Conservation (phyloP, 2,113 vertebrate genomes). For the Sakesphorus luctuosus region DNA sequence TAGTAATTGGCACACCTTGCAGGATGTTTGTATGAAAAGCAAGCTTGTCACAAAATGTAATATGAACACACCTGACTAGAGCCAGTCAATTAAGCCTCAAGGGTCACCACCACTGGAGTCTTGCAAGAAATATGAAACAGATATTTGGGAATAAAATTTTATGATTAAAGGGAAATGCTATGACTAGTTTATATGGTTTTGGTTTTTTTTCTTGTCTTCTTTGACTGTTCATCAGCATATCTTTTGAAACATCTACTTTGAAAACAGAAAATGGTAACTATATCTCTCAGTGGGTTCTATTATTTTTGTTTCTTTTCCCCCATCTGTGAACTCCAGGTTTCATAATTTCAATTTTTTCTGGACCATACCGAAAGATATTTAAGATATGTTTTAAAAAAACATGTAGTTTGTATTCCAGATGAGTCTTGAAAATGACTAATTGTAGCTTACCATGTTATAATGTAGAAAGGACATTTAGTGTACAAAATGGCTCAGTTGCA, state of each 20-base stretch:
- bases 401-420: not conserved
- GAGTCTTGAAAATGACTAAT: not conserved
- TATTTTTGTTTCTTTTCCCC: not conserved
- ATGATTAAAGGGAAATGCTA: not conserved
- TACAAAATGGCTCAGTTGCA: not conserved
- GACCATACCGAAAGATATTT: not conserved
- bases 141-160: not conserved
- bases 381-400: not conserved
- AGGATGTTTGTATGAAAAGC: not conserved
- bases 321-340: not conserved
- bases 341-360: not conserved
- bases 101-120: not conserved
- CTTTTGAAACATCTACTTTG: not conserved
- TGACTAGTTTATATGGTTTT: not conserved
- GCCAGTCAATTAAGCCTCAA: not conserved
- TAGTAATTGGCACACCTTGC: not conserved
- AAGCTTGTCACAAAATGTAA: not conserved
- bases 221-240: not conserved
- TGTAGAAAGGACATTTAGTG: not conserved
- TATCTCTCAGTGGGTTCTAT: not conserved
- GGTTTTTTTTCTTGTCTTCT: not conserved
- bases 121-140: not conserved
- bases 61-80: not conserved
- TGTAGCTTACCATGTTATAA: not conserved
- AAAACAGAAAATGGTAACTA: not conserved